Evolutionary conservation across 2,797 vertebrate genomes (phyloP), one percentile per base, ranked within the genome.

Genomic region (Microhierax caerulescens): DNA sequence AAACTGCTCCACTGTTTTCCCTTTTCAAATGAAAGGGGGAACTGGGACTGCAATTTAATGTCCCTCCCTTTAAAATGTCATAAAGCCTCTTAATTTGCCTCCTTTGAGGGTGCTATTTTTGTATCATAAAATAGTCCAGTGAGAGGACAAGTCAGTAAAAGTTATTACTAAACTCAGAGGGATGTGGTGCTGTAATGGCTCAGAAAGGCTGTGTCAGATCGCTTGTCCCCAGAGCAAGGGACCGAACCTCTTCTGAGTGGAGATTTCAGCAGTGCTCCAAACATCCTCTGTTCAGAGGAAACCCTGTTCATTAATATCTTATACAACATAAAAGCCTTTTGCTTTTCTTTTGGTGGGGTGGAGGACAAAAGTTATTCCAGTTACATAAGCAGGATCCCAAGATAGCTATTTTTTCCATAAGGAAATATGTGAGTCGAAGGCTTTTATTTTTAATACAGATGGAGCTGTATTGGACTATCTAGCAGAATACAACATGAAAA

Each of bases 281-380:
- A 95, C 63, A 95, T 82, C 81, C 86, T 95, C 80, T 93, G 51
- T 30, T 78, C 74, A 83, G 74, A 94, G 93, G 93, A 97, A 96
- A 69, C 78, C 25, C 81, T 37, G 48, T 83, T 88, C 92, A 69
- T 95, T 95, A 92, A 45, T 51, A 75, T 61, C 37, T 78, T 83
- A 59, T 19, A 75, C 2, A 63, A 88, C 64, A 97, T 69, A 83
- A 93, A 94, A 95, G 72, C 24, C 30, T 85, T 95, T 87, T 91
- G 48, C 70, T 96, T 94, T 85, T 93, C 86, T 92, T 89, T 37
- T 41, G 76, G 67, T 88, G 32, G 32, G 60, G 37, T 39, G 32
- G 84, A 57, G 57, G 96, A 80, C 68, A 95, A 83, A 95, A 93
- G 37, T 92, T 70, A 47, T 72, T 93, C 34, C 53, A 80, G 86